phyloP scores from a whole-genome alignment of 1,140 invertebrate species.

The Drosophila equinoxialis region DNA sequence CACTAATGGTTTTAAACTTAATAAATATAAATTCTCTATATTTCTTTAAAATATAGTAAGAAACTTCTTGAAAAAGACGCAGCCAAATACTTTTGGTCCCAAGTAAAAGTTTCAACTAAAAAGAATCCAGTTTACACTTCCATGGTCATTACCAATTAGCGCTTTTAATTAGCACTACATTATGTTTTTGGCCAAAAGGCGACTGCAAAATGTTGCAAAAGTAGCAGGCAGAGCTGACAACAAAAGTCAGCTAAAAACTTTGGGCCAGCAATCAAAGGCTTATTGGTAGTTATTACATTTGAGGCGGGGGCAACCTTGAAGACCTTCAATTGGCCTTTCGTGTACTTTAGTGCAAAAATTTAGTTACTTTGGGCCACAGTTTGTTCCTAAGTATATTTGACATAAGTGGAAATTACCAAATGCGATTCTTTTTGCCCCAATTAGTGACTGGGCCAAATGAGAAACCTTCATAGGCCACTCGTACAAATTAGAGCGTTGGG shows the following conservation, averaged over 20 bases:
- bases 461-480: slow-evolving; percentile 21
- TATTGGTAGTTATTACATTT: slow-evolving; percentile 69
- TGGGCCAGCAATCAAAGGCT: slow-evolving; percentile 44
- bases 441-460: slow-evolving; percentile 41
- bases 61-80: neutral
- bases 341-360: neutral
- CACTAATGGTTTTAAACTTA: too few relatives aligned
- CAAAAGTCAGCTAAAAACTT: slow-evolving; percentile 39
- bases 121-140: neutral
- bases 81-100: neutral
- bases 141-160: slow-evolving; percentile 63
- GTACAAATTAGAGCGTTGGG: slow-evolving; percentile 56
- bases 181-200: slow-evolving; percentile 33
- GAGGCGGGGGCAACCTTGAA: slow-evolving; percentile 24
- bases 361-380: neutral
- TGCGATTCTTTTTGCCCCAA: slow-evolving; percentile 61
- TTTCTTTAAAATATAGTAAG: neutral
- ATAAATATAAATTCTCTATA: too few relatives aligned
- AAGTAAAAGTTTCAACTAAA: neutral
- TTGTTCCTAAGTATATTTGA: slow-evolving; percentile 48
- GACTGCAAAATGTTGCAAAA: neutral
- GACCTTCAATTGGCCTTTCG: slow-evolving; percentile 37
- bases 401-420: slow-evolving; percentile 58
- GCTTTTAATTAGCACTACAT: slow-evolving; percentile 69
- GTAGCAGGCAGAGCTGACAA: slow-evolving; percentile 63